These are phyloP conservation scores for Apis laboriosa DNA, from an alignment of 1,140 invertebrate species.

Conservation along the genomic window DNA sequence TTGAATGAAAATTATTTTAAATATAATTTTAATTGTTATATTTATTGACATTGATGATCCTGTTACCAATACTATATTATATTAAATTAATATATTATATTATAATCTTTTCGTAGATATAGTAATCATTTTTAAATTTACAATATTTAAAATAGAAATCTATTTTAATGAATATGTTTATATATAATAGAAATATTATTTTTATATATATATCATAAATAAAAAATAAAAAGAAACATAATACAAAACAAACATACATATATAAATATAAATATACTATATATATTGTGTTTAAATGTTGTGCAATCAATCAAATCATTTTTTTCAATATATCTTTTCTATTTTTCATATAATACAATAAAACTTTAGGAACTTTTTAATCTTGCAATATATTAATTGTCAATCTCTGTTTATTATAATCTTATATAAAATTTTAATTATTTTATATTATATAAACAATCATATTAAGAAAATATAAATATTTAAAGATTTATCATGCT, in stretches of 20 bases:
- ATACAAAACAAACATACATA: neutral
- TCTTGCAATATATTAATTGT: neutral
- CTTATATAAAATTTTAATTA: neutral
- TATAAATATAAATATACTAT: neutral
- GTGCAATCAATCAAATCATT: neutral
- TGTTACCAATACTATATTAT: neutral
- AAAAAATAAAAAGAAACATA: neutral
- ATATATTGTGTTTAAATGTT: neutral
- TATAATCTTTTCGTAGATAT: neutral
- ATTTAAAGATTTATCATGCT: neutral
- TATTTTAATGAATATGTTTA: too few relatives aligned
- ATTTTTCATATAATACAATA: neutral
- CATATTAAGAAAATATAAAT: too few relatives aligned
- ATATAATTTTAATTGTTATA: neutral
- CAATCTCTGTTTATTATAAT: neutral
- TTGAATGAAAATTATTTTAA: neutral
- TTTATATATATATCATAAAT: neutral
- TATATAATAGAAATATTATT: neutral
- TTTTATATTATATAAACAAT: neutral
- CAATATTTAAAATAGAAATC: neutral
- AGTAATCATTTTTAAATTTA: too few relatives aligned
- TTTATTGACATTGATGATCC: neutral
- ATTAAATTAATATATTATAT: too few relatives aligned
- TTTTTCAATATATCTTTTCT: neutral
- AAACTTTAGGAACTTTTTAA: neutral